Evolutionary conservation across 2,888 invertebrate species (phyloP).

Genomic region (Pandemis heparana): DNA sequence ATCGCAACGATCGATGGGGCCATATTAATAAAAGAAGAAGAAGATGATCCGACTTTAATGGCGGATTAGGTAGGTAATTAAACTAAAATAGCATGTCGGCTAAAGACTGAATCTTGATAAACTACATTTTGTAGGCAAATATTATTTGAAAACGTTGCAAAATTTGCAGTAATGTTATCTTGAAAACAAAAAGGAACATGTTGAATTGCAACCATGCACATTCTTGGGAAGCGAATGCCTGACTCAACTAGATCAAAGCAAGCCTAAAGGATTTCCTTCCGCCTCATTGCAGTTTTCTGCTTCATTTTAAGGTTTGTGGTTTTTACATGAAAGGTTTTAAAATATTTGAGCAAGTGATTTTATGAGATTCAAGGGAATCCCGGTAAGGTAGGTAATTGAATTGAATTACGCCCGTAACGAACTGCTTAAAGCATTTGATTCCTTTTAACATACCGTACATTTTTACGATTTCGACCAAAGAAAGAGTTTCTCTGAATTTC

Average conservation of each 20-base stretch:
- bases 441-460: background rate
- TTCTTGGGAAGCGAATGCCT: background rate
- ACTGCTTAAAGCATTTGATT: background rate
- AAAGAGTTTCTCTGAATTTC: background rate
- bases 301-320: slow-evolving; percentile 4
- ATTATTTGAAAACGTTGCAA: too few species aligned
- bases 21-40: too few species aligned
- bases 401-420: background rate
- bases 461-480: background rate
- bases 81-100: too few species aligned
- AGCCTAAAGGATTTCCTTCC: slow-evolving; percentile 19
- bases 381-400: background rate
- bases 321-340: background rate
- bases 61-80: too few species aligned
- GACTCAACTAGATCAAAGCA: slow-evolving; percentile 16
- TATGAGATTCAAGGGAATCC: background rate
- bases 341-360: background rate
- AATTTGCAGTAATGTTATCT: background rate
- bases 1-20: too few species aligned
- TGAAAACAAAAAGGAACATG: background rate
- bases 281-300: background rate
- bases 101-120: background rate
- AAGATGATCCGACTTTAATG: too few species aligned
- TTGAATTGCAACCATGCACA: background rate
- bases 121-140: background rate